Base-by-base conservation (phyloP, 2,888 invertebrate species). In the Harpagoxenus sublaevis region DNA sequence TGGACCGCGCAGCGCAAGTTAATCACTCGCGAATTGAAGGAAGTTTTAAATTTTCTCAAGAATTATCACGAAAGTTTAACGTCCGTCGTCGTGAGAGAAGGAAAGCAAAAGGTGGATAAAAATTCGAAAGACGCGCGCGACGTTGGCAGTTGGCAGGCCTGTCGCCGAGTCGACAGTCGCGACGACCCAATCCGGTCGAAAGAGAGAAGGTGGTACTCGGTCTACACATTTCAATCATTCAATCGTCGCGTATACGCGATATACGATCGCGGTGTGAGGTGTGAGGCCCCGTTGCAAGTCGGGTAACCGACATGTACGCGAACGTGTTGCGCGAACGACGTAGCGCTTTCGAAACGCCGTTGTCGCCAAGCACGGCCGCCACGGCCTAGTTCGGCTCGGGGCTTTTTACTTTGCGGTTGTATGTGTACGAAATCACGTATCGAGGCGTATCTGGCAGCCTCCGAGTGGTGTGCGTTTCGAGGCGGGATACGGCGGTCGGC, bases 221-320 rank as follows among this genome's bases (percentile, higher is more conserved):
- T 87, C 88, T 89, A 91, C 4, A 75, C 45, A 91, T 89, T 91
- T 85, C 35, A 35, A 23, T 23, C 35, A 35, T 35, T 35, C 35
- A 90, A 53, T 82, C 88, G 88, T 91, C 48, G 48, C 6, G 35
- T 35, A 35, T 5, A 5, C 88, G 87, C 88, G n/a, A 87, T 88
- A 86, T 89, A 89, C 62, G 15, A 15, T 90, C 89, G 92, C 87
- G 91, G 90, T 92, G 88, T 89, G 88, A 86, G 87, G 90, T 91
- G 88, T 89, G 88, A 86, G 87, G 87, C 92, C 93, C 93, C 93
- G 92, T 92, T 94, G 94, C 94, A 93, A 91, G 91, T 93, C 93
- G 94, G 94, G 92, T 92, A 92, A 91, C 88, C 87, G 92, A 90
- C 89, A 93, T 94, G 93, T 93, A 93, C 92, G 93, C 94, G 23